Evolutionary conservation across 2,113 vertebrate species (phyloP).

Genomic region (Gracilinanus agilis): DNA sequence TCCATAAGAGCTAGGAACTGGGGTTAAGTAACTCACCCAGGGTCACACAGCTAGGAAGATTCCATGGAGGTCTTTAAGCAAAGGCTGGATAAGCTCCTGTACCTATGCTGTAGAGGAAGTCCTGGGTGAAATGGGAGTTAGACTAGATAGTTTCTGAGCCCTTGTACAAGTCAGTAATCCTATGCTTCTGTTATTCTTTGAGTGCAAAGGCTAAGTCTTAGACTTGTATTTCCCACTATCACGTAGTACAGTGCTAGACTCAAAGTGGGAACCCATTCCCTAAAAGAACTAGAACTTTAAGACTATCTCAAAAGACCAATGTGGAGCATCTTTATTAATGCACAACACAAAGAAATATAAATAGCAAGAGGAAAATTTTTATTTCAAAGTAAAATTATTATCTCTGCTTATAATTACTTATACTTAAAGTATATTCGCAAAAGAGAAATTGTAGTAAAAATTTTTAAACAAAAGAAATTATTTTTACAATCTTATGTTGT

Average conservation of each 20-base stretch:
- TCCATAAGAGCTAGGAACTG: background rate
- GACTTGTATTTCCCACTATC: background rate
- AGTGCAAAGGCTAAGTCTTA: too few relatives aligned
- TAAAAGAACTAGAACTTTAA: background rate
- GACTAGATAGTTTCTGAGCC: background rate
- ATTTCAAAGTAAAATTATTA: background rate
- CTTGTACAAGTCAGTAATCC: too few relatives aligned
- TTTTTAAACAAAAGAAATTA: background rate
- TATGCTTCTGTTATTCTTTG: background rate
- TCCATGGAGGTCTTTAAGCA: background rate
- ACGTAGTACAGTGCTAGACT: too few relatives aligned
- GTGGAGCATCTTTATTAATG: background rate
- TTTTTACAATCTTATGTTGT: background rate
- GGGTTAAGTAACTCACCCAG: too few relatives aligned
- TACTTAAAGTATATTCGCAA: background rate
- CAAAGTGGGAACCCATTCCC: background rate
- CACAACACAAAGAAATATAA: background rate
- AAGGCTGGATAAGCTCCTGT: background rate
- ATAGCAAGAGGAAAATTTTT: background rate
- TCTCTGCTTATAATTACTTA: background rate
- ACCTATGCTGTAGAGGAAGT: background rate
- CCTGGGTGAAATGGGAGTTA: background rate
- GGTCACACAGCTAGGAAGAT: too few relatives aligned
- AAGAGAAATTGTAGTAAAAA: background rate
- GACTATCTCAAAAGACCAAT: background rate